Percentiles rank a stretch among this genome's conserved stretches.
phyloP scores from a whole-genome alignment of 92 coral and sea anemone genomes.

The Palythoa grandiflora region DNA sequence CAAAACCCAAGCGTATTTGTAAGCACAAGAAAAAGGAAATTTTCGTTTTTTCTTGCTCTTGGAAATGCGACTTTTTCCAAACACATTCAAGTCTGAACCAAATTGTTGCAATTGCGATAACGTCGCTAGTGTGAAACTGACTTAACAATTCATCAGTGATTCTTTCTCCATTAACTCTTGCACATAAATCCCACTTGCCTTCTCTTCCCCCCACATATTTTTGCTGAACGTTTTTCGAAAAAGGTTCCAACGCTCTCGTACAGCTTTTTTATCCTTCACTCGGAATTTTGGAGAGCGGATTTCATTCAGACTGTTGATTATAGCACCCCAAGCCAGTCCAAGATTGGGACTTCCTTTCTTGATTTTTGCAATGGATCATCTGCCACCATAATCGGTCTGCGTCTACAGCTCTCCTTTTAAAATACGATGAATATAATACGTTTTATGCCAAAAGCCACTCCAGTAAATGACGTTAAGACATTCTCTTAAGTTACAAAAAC shows the following conservation, averaged over 20 bases:
- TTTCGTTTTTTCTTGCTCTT: too few species aligned
- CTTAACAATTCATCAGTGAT: constrained; percentile 2
- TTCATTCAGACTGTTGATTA: constrained; percentile 24
- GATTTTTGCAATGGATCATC: not conserved
- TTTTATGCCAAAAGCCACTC: not conserved
- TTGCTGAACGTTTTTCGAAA: constrained; percentile 28
- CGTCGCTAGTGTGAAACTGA: too few species aligned
- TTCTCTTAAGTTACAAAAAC: constrained; percentile 6
- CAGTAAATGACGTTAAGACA: not conserved
- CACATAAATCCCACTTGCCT: constrained; percentile 29
- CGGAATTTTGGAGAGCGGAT: constrained; percentile 48
- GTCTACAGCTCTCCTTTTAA: too few species aligned
- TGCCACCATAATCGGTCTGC: not conserved
- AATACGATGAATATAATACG: too few species aligned
- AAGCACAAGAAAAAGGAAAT: too few species aligned
- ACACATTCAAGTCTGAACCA: too few species aligned
- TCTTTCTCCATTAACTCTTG: constrained; percentile 35
- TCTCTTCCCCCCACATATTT: constrained; percentile 43
- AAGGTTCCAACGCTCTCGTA: constrained; percentile 53
- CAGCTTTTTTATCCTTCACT: constrained; percentile 52
- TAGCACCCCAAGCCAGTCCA: constrained; percentile 40
- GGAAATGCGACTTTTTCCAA: too few species aligned
- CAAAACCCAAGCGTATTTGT: too few species aligned
- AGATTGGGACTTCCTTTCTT: constrained; percentile 36
- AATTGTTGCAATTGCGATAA: too few species aligned